A percentile compares a stretch with the other conserved stretches of the same genome.
Conservation (phyloP, 37 sponge, comb jelly and placozoan species). For the Petrosia ficiformis region DNA sequence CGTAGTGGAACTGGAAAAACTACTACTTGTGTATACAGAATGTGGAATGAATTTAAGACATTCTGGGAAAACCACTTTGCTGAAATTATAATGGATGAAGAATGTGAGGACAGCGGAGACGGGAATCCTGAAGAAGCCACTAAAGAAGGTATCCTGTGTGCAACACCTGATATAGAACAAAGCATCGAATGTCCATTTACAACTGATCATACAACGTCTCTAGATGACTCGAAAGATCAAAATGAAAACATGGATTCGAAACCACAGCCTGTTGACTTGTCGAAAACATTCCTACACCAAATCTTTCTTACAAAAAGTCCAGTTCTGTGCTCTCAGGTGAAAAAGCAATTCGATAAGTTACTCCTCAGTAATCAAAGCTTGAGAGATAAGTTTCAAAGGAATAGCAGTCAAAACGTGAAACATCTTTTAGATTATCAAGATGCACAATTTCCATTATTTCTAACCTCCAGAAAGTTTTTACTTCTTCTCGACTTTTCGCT, state of each 20-base stretch:
- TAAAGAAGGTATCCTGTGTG: too few relatives aligned
- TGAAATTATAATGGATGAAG: neutral
- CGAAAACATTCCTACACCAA: slow-evolving; percentile 77
- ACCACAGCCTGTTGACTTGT: too few relatives aligned
- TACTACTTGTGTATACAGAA: neutral
- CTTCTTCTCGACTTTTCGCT: slow-evolving; percentile 70
- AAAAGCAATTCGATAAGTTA: slow-evolving; percentile 61
- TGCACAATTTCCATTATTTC: slow-evolving; percentile 63
- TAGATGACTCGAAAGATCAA: too few relatives aligned
- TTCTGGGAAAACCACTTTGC: neutral
- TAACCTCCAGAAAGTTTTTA: slow-evolving; percentile 70
- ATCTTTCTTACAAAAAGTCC: slow-evolving; percentile 83
- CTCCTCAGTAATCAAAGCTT: slow-evolving; percentile 15
- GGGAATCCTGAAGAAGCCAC: too few relatives aligned
- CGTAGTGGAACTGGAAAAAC: neutral
- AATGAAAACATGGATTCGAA: too few relatives aligned
- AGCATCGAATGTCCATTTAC: too few relatives aligned
- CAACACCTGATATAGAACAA: too few relatives aligned
- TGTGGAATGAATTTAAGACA: neutral
- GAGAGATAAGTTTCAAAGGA: slow-evolving; percentile 18
- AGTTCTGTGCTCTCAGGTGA: slow-evolving; percentile 69
- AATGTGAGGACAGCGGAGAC: neutral
- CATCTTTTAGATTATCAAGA: slow-evolving; percentile 17
- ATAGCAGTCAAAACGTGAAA: neutral
- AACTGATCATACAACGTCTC: too few relatives aligned